Evolutionary conservation across 1,140 invertebrate genomes (phyloP), one percentile per base, ranked within the genome.

Genomic region (Nylanderia fulva): DNA sequence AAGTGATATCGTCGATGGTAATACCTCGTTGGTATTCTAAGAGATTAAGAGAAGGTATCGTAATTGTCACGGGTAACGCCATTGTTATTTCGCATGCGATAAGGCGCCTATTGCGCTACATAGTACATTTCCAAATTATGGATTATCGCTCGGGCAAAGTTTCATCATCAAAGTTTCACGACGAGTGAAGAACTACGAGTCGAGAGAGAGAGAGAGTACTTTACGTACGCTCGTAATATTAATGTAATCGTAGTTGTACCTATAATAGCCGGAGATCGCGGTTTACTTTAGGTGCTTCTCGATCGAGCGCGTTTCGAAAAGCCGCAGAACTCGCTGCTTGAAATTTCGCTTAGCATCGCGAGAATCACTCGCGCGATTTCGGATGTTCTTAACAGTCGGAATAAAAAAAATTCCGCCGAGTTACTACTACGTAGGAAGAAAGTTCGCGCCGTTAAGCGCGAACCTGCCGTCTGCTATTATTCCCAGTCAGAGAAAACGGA

Each of bases 281-380:
- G 36, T 54, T 54, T 79, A 66, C 61, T 52, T 64, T 54, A 64
- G n/a, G 1, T 21, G 42, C 1, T 39, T 29, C 8, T n/a, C 24
- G 21, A 58, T 54, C 21, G 54, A 82, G 2, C 36, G 64, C 36
- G 15, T 15, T n/a, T 29, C 56, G 54, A 42, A 24, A 29, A 42
- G n/a, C 18, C 24, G n/a, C 7, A 2, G 27, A 54, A 54, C 52
- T 33, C n/a, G 64, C 33, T 9, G 64, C 33, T 56, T 54, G 77
- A 45, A 82, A 82, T 82, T 72, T 71, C 8, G 52, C 33, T 36
- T 24, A 29, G 7, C 64, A 29, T 33, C 77, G 33, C 7, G 33
- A 33, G 39, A 21, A 15, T 69, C 48, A 39, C 76, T 42, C 76
- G 63, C 76, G 63, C 63, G 64, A 69, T 80, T 56, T 69, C 48